Evolutionary conservation across 2,113 vertebrate species (phyloP), one percentile per base, ranked within the genome.

Genomic region (Origma solitaria): DNA sequence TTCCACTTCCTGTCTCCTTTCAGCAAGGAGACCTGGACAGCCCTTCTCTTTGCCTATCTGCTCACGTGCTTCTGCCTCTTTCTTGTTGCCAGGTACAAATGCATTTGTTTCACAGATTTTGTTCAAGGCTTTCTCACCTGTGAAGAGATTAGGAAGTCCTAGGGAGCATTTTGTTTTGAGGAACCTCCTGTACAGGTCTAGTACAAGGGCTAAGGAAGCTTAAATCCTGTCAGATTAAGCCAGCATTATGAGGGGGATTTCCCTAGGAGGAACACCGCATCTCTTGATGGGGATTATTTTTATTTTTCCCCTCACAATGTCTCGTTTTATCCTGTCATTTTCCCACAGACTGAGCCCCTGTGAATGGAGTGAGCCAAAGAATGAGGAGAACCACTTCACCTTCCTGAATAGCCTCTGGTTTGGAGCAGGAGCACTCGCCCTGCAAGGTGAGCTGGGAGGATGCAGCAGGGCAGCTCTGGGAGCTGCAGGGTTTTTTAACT

Each of bases 351-450:
- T 99, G 92, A 99, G 99, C 90, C 99, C 99, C 12, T 95, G 92
- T 50, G 98, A 99, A 81, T 99, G 99, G 99, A 95, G 96, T 0
- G 98, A 98, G 61, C 98, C 98, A 5, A 97, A 98, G 72, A 94
- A 84, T 1, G 98, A 98, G 27, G 96, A 98, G 42, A 98, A 98
- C 53, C 96, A 88, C 51, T 99, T 99, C 54, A 98, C 98, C 8
- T 92, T 99, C 61, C 93, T 98, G 44, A 98, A 99, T 90, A 99
- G 99, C 92, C 98, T 99, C 92, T 99, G 99, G 98, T 99, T 99
- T 96, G 98, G 98, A 70, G 97, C 97, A 1, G 99, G 98, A 77
- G 98, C 98, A 0, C 96, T 99, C 14, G 98, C 98, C 20, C 96
- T 99, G 96, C 99, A 99, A 98, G 99, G 99, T 99, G 97, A 92